Conservation (phyloP, 2,113 vertebrate genomes). For the Catharus minimus region DNA sequence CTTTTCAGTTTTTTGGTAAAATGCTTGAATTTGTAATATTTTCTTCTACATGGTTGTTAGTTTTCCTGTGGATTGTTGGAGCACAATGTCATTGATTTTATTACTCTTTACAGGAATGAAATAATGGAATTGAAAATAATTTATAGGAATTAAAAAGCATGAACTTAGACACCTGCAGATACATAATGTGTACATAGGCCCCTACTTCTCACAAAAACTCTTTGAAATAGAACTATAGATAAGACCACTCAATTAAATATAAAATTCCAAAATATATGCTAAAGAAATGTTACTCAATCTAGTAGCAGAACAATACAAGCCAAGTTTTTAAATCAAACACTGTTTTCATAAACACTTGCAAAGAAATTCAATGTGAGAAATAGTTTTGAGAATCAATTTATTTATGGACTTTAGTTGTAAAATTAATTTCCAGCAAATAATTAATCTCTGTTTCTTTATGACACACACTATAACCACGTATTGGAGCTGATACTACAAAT, state of each 20-base stretch:
- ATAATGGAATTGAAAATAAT: background rate
- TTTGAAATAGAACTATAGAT: background rate
- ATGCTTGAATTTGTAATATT: background rate
- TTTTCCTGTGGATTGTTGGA: background rate
- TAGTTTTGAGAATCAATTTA: background rate
- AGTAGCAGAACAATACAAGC: background rate
- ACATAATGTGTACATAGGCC: fast-evolving
- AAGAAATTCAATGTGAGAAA: background rate
- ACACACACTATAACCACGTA: background rate
- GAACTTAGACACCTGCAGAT: background rate
- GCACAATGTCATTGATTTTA: background rate
- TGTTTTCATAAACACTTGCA: background rate
- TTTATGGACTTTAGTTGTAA: background rate
- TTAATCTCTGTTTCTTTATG: background rate
- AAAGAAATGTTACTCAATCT: background rate
- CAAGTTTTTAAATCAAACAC: background rate
- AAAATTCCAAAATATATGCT: background rate
- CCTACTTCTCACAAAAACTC: background rate
- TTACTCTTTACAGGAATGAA: background rate
- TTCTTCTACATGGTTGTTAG: background rate
- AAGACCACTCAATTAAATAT: background rate
- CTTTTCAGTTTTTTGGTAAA: background rate
- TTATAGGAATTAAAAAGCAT: background rate
- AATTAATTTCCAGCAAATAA: background rate
- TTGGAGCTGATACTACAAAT: background rate